A percentile compares a stretch with the other conserved stretches of the same genome.
Evolutionary conservation across 2,113 vertebrate genomes (phyloP).

Genomic region (Toxostoma redivivum): DNA sequence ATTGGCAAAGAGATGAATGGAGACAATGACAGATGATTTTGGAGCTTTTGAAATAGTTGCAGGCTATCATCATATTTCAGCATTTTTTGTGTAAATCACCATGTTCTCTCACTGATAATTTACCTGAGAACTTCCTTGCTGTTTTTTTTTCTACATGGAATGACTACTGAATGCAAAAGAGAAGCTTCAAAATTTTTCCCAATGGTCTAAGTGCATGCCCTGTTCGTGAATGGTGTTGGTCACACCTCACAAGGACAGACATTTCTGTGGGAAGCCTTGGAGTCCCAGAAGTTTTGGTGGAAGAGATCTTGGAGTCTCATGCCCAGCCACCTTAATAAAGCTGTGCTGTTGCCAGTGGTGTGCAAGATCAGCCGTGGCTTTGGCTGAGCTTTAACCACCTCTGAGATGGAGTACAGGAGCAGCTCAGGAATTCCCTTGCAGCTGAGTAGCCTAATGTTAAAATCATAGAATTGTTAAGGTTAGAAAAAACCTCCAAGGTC

Average conservation of each 20-base stretch:
- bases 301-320: background rate
- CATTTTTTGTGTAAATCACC: background rate
- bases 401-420: background rate
- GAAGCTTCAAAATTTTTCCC: background rate
- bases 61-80: background rate
- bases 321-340: background rate
- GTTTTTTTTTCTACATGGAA: background rate
- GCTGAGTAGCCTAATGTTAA: background rate
- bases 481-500: background rate
- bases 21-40: background rate
- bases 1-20: background rate
- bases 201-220: background rate
- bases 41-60: background rate
- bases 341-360: rapidly evolving
- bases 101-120: background rate
- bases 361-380: rapidly evolving
- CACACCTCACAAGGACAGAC: background rate
- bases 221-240: background rate
- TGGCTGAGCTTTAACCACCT: background rate
- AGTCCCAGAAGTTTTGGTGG: background rate
- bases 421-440: background rate
- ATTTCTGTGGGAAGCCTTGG: background rate
- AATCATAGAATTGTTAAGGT: background rate
- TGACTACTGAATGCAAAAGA: background rate
- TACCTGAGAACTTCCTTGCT: background rate